phyloP scores from a whole-genome alignment of 2,797 vertebrate species.

The Arctocebus calabarensis region DNA sequence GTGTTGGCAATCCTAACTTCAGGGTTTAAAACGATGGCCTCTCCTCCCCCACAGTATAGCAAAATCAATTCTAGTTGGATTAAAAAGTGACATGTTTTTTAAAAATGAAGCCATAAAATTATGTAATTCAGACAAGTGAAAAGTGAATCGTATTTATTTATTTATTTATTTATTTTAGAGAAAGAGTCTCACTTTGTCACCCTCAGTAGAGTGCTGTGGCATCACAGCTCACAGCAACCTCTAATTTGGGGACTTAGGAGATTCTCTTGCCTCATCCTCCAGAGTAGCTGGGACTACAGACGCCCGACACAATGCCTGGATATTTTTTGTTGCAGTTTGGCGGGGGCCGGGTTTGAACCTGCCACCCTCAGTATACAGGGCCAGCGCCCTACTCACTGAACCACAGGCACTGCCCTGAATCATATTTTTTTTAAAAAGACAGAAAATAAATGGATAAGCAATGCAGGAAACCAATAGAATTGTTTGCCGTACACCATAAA shows the following conservation, averaged over 20 bases:
- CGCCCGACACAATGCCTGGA: no score
- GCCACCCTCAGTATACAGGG: no score
- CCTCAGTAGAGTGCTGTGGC: no score
- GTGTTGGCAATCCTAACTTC: background rate
- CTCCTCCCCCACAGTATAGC: background rate
- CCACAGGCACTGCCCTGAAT: no score
- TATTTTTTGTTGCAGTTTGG: no score
- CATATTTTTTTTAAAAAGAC: background rate
- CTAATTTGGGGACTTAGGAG: no score
- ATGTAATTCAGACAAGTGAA: background rate
- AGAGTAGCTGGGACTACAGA: no score
- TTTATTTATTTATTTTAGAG: background rate
- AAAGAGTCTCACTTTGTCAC: no score
- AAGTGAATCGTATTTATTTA: background rate
- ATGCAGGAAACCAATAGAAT: background rate
- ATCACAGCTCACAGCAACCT: no score
- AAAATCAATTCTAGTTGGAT: background rate
- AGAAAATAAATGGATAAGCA: background rate
- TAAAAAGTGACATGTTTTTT: background rate
- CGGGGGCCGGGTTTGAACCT: no score
- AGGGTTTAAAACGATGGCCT: background rate
- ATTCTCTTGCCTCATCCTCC: no score
- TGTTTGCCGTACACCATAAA: background rate
- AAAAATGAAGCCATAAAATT: background rate
- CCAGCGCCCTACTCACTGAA: no score